Percentiles rank a stretch among this genome's conserved stretches.
Evolutionary conservation across 2,113 vertebrate species (phyloP).

Genomic region (Neoarius graeffei): DNA sequence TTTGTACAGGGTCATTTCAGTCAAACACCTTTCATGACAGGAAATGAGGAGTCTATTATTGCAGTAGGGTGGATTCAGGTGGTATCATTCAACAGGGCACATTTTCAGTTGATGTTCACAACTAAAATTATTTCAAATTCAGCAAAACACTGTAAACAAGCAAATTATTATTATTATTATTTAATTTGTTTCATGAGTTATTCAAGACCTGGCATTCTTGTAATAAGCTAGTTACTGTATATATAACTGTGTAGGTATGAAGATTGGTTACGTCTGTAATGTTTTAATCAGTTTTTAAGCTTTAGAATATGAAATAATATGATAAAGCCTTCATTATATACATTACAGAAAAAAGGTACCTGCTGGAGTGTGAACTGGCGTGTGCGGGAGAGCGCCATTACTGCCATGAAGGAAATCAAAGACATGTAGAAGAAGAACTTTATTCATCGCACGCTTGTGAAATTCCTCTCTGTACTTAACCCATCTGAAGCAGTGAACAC

Average conservation of each 20-base stretch:
- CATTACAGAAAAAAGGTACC: not conserved
- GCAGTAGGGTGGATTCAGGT: not conserved
- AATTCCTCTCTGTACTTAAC: too few species aligned
- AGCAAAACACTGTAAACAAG: not conserved
- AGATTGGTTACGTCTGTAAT: not conserved
- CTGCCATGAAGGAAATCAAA: not conserved
- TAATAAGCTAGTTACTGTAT: too few species aligned
- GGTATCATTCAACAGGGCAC: not conserved
- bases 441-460: too few species aligned
- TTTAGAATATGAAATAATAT: not conserved
- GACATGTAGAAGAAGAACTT: too few species aligned
- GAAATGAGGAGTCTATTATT: not conserved
- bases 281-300: not conserved
- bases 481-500: too few species aligned
- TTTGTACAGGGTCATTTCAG: not conserved
- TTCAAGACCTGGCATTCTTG: not conserved
- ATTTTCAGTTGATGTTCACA: too few species aligned
- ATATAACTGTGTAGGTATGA: too few species aligned
- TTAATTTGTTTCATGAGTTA: not conserved
- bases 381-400: not conserved
- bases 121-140: not conserved
- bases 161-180: not conserved
- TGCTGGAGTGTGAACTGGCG: not conserved
- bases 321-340: slow-evolving; percentile 22
- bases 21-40: not conserved